Evolutionary conservation across 2,113 vertebrate genomes (phyloP).

Genomic region (Microcebus ravelobensis): DNA sequence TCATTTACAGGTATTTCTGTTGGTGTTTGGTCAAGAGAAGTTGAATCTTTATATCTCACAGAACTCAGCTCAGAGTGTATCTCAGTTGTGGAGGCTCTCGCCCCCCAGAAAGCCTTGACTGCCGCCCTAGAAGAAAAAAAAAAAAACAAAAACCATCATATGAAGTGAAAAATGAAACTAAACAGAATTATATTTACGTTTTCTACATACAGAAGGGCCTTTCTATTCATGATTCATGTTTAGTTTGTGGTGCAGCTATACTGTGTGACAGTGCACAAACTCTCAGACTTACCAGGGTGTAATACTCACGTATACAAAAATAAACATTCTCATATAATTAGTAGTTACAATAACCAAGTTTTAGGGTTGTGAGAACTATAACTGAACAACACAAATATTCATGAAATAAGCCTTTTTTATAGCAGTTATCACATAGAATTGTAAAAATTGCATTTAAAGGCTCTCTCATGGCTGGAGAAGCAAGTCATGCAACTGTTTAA

Average conservation of each 20-base stretch:
- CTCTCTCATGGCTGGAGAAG: neutral
- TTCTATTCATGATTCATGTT: neutral
- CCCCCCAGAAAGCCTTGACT: constrained; percentile 75
- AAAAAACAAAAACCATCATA: constrained; percentile 5
- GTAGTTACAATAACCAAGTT: neutral
- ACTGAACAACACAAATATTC: neutral
- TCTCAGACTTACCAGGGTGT: neutral
- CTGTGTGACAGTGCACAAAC: neutral
- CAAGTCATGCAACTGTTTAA: neutral
- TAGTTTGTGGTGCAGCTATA: neutral
- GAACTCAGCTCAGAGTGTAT: neutral
- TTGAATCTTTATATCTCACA: constrained; percentile 37
- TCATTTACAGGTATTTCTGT: neutral
- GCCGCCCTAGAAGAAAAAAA: constrained; percentile 61
- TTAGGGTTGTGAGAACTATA: constrained; percentile 6
- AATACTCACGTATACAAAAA: neutral
- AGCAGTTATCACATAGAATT: neutral
- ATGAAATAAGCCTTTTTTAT: neutral
- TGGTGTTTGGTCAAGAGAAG: constrained; percentile 47
- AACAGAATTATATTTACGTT: neutral
- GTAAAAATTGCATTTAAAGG: constrained; percentile 25
- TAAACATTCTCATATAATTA: constrained; percentile 43
- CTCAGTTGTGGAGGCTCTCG: constrained; percentile 65
- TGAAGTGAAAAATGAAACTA: constrained; percentile 26
- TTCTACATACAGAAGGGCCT: constrained; percentile 1